A percentile compares a stretch with the other conserved stretches of the same genome.
These are phyloP conservation scores for Melolontha melolontha DNA, from an alignment of 2,888 invertebrate genomes.

Conservation along the genomic window DNA sequence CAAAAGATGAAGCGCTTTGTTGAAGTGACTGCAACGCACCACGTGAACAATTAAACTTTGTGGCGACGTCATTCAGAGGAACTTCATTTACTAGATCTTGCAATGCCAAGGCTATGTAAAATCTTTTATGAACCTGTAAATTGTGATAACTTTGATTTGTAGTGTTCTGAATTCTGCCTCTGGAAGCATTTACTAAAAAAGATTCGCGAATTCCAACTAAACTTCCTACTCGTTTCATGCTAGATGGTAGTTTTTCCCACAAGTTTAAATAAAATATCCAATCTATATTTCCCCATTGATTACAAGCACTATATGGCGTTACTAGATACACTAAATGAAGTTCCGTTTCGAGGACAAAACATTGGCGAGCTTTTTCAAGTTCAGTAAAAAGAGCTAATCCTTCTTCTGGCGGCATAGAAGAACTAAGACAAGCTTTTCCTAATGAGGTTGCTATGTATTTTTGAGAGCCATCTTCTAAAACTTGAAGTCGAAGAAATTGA, in stretches of 20 bases:
- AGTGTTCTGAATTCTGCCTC: constrained; percentile 73
- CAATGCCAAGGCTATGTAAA: constrained; percentile 90
- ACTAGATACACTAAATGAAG: constrained; percentile 95
- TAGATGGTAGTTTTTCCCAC: constrained; percentile 84
- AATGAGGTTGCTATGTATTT: constrained; percentile 84
- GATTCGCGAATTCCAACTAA: constrained; percentile 90
- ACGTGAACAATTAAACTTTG: constrained; percentile 86
- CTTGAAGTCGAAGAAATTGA: constrained; percentile 82
- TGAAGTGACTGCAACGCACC: constrained; percentile 95
- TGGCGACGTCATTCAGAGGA: constrained; percentile 82
- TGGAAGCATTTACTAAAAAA: constrained; percentile 83
- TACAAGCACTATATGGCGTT: constrained; percentile 90
- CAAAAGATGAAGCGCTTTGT: constrained; percentile 92
- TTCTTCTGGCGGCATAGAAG: constrained; percentile 95
- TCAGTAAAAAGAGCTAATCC: constrained; percentile 90
- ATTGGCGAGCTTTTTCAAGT: constrained; percentile 87
- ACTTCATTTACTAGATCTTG: constrained; percentile 94
- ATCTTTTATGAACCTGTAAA: constrained; percentile 78
- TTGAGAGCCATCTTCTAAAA: constrained; percentile 64
- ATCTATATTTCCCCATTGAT: constrained; percentile 83
- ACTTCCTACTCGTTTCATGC: constrained; percentile 88
- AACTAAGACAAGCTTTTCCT: constrained; percentile 92
- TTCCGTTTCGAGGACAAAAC: constrained; percentile 93
- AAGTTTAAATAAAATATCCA: constrained; percentile 84
- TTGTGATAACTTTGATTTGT: constrained; percentile 67